These are phyloP conservation scores for Gavialis gangeticus DNA, from an alignment of 2,113 vertebrate species.

Conservation along the genomic window DNA sequence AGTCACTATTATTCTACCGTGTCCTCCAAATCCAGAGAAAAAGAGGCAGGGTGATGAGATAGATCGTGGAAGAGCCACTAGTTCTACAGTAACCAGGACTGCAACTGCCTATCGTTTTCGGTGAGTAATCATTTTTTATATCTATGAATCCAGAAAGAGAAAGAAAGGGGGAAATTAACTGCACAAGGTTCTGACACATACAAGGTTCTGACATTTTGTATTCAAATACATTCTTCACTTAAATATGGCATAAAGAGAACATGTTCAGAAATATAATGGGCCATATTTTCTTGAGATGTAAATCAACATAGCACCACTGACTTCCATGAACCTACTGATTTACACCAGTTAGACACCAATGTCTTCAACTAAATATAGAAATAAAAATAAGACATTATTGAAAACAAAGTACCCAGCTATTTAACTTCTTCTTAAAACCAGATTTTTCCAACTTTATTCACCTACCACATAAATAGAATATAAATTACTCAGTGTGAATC, in stretches of 20 bases:
- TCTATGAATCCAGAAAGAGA: neutral
- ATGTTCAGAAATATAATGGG: neutral
- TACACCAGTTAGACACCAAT: neutral
- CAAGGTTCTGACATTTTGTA: neutral
- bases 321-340: neutral
- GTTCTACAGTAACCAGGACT: constrained; percentile 32
- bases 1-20: constrained; percentile 83
- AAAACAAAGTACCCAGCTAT: neutral
- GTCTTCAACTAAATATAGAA: neutral
- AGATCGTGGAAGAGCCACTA: constrained; percentile 53
- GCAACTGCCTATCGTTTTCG: neutral
- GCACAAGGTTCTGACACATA: neutral
- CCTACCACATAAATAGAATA: neutral
- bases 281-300: neutral
- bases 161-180: neutral
- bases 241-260: neutral
- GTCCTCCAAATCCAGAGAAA: constrained; percentile 82
- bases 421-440: neutral
- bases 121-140: constrained; percentile 56
- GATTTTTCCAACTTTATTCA: neutral
- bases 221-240: neutral
- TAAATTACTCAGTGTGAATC: neutral
- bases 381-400: accelerated
- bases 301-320: neutral
- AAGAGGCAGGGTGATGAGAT: constrained; percentile 66